A percentile compares a stretch with the other conserved stretches of the same genome.
phyloP scores from a whole-genome alignment of 2,797 vertebrate species.

The Muscicapa comitata region DNA sequence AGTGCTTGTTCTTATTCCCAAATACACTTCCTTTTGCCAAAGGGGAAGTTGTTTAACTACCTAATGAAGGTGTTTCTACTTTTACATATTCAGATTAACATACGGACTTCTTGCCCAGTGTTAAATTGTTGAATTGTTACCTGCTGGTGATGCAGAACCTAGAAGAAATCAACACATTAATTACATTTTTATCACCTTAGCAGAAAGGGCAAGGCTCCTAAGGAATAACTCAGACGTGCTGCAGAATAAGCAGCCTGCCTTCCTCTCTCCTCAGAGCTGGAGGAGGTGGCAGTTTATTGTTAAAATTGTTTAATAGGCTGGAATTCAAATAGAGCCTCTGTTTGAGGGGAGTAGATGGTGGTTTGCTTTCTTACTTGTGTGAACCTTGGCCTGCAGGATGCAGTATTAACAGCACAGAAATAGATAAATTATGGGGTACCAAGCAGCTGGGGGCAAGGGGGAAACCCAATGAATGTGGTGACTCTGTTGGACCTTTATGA shows the following conservation, averaged over 20 bases:
- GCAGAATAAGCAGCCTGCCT: slow-evolving; percentile 24
- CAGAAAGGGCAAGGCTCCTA: background rate
- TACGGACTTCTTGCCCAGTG: background rate
- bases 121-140: slow-evolving; percentile 31
- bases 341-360: background rate
- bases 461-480: background rate
- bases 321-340: background rate
- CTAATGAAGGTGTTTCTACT: slow-evolving; percentile 27
- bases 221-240: background rate
- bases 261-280: background rate
- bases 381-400: background rate
- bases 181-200: slow-evolving; percentile 31
- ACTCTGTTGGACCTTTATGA: background rate
- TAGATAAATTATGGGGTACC: background rate
- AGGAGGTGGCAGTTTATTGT: background rate
- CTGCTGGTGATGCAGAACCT: slow-evolving; percentile 47
- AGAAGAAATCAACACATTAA: slow-evolving; percentile 26
- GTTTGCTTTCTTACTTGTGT: background rate
- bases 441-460: background rate
- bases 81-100: background rate
- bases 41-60: slow-evolving; percentile 36
- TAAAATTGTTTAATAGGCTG: background rate
- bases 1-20: slow-evolving; percentile 33
- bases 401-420: background rate
- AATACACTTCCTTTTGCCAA: slow-evolving; percentile 34